Evolutionary conservation across 2,113 vertebrate genomes (phyloP).

Genomic region (Rattus norvegicus): GRCr8 NC_086028.1:45760001-45760500

Average conservation of each 20-base stretch:
- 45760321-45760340: not conserved
- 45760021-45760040: not conserved
- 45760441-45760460: not conserved
- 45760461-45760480: not conserved
- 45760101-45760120: conserved; percentile 98
- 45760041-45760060: conserved; percentile 86
- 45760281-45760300: not conserved
- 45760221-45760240: not conserved
- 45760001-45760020: not conserved
- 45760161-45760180: accelerated
- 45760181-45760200: accelerated
- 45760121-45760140: conserved; percentile 98
- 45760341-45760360: not conserved
- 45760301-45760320: not conserved
- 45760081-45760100: conserved; percentile 98
- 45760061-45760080: conserved; percentile 98
- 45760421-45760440: not conserved
- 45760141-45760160: conserved; percentile 92
- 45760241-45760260: not conserved
- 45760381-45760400: not conserved
- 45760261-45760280: not conserved
- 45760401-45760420: not conserved
- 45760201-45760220: not conserved
- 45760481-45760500: not conserved
- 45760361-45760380: not conserved